These are phyloP conservation scores for Chionomys nivalis DNA, from an alignment of 2,113 vertebrate genomes.

Conservation along the genomic window DNA sequence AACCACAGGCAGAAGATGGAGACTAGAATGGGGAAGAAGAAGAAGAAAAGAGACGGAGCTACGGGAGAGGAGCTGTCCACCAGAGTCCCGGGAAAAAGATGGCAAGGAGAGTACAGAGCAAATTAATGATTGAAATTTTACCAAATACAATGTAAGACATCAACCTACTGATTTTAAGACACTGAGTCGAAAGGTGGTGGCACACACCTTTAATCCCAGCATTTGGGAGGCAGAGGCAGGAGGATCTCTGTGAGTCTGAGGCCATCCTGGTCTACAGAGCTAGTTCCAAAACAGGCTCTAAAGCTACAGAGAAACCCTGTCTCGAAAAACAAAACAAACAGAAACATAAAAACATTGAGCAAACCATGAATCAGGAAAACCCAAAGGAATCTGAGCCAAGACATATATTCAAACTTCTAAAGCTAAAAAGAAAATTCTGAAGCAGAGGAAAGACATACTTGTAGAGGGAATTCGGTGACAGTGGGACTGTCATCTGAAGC, in stretches of 20 bases:
- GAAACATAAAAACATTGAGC: not conserved
- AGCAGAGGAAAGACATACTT: not conserved
- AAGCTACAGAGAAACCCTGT: no score
- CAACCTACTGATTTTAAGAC: not conserved
- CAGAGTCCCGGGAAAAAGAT: not conserved
- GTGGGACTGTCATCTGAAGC: not conserved
- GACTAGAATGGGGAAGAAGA: not conserved
- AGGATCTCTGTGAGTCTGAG: no score
- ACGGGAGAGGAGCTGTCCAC: not conserved
- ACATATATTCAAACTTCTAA: not conserved
- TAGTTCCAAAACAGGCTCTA: no score
- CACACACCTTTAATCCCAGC: no score
- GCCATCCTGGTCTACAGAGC: no score
- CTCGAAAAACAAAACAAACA: no score
- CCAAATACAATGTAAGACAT: no score
- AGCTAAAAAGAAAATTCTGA: not conserved
- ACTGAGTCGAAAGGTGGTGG: not conserved
- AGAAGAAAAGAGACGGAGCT: not conserved
- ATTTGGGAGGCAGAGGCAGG: no score
- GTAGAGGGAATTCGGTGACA: accelerated
- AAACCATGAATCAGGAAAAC: not conserved
- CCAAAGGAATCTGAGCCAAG: not conserved
- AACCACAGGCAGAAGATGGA: not conserved
- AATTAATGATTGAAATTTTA: not conserved
- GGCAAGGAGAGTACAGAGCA: not conserved